Evolutionary conservation across 2,888 invertebrate genomes (phyloP).

Genomic region (Drosophila longiperda): DNA sequence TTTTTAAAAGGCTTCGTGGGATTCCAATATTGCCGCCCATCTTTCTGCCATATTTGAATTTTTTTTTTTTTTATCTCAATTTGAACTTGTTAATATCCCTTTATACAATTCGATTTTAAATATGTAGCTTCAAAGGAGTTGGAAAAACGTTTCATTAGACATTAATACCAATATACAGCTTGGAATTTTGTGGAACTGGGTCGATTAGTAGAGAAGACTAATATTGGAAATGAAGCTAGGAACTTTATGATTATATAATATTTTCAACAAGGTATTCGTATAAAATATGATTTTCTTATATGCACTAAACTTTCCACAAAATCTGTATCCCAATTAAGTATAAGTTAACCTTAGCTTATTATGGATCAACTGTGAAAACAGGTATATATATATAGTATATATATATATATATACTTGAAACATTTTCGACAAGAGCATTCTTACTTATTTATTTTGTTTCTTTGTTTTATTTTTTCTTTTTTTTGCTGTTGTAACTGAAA

Average conservation of each 20-base stretch:
- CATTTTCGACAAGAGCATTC: conserved; percentile 2
- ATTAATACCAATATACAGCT: too few relatives aligned
- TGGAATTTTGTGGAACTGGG: neutral
- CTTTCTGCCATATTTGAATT: neutral
- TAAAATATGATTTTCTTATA: neutral
- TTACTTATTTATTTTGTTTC: conserved; percentile 13
- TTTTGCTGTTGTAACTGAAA: conserved; percentile 40
- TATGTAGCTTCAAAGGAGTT: neutral
- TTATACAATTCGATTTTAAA: neutral
- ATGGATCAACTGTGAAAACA: neutral
- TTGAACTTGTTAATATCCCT: neutral
- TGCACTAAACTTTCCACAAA: neutral
- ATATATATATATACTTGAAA: neutral
- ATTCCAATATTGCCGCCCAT: neutral
- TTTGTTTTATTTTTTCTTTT: neutral
- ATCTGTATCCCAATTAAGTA: neutral
- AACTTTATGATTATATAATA: neutral
- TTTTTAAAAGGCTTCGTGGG: neutral
- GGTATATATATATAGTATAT: neutral
- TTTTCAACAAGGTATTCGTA: neutral
- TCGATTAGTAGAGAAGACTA: neutral
- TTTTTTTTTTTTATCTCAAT: neutral
- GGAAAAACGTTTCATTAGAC: too few relatives aligned
- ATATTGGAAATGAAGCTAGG: neutral
- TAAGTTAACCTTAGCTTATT: neutral